Percentiles rank a stretch among this genome's conserved stretches.
Evolutionary conservation across 2,888 invertebrate species (phyloP).

Genomic region (Coecobrya sp.): DNA sequence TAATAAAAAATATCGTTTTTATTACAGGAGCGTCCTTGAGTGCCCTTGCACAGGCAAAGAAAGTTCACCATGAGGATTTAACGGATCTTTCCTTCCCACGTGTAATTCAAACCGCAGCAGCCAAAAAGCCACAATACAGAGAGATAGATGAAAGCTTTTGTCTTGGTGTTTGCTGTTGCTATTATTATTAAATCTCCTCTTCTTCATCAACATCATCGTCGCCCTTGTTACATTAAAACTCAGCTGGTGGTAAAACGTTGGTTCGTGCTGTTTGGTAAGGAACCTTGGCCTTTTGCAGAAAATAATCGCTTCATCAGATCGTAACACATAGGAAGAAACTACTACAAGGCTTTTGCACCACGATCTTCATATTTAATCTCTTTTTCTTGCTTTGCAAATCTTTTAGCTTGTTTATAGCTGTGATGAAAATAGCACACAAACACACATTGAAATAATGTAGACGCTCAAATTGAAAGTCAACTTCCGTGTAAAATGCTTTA

Average conservation of each 20-base stretch:
- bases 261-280: not conserved
- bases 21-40: too few relatives aligned
- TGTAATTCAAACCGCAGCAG: too few relatives aligned
- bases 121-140: too few relatives aligned
- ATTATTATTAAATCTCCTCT: constrained; percentile 2
- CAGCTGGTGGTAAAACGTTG: constrained; percentile 25
- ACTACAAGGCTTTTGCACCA: too few relatives aligned
- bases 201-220: not conserved
- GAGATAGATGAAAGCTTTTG: too few relatives aligned
- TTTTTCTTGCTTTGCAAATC: not conserved
- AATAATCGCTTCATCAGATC: not conserved
- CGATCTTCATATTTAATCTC: not conserved
- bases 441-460: not conserved
- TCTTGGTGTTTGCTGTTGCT: not conserved
- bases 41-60: too few relatives aligned
- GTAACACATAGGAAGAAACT: not conserved
- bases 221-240: constrained; percentile 2
- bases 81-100: too few relatives aligned
- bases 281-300: constrained; percentile 19
- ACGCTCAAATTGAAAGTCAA: constrained; percentile 34
- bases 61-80: too few relatives aligned
- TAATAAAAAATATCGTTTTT: too few relatives aligned
- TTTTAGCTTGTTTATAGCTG: not conserved
- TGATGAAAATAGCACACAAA: not conserved
- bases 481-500: not conserved